Percentiles rank a stretch among this genome's conserved stretches.
Conservation (phyloP, 2,888 invertebrate species). For the Cephus runcator region DNA sequence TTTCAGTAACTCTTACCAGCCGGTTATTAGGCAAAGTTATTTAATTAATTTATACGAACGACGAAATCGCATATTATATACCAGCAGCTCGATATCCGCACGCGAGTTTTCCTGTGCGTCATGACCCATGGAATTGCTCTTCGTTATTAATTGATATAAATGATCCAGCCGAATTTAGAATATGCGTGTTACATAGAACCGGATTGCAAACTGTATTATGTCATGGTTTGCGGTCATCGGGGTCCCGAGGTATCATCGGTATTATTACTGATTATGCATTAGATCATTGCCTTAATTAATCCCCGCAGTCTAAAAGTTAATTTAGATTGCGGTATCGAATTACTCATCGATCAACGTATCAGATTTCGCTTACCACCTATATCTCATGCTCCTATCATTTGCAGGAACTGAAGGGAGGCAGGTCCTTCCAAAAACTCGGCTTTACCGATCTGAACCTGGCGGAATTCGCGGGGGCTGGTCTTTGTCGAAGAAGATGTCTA, state of each 20-base stretch:
- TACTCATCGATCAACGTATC: background rate
- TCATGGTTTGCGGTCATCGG: background rate
- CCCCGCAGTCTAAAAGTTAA: background rate
- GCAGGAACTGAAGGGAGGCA: constrained; percentile 79
- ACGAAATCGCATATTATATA: background rate
- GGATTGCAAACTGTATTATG: background rate
- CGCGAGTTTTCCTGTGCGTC: no score
- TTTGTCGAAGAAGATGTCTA: constrained; percentile 86
- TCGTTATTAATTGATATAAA: background rate
- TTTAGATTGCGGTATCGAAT: background rate
- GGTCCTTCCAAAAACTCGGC: constrained; percentile 94
- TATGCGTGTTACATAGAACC: background rate
- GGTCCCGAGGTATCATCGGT: background rate
- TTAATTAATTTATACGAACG: background rate
- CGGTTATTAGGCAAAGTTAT: background rate
- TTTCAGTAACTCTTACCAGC: background rate
- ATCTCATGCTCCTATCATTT: constrained; percentile 20
- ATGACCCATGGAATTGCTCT: background rate
- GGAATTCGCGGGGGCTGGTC: constrained; percentile 94
- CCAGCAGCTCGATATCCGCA: background rate
- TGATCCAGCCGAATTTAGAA: background rate
- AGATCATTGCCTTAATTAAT: background rate
- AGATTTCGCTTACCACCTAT: background rate
- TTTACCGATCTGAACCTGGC: constrained; percentile 98
- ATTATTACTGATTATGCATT: background rate